These are phyloP conservation scores for Gryllus longicercus DNA, from an alignment of 2,888 invertebrate genomes.

Conservation along the genomic window DNA sequence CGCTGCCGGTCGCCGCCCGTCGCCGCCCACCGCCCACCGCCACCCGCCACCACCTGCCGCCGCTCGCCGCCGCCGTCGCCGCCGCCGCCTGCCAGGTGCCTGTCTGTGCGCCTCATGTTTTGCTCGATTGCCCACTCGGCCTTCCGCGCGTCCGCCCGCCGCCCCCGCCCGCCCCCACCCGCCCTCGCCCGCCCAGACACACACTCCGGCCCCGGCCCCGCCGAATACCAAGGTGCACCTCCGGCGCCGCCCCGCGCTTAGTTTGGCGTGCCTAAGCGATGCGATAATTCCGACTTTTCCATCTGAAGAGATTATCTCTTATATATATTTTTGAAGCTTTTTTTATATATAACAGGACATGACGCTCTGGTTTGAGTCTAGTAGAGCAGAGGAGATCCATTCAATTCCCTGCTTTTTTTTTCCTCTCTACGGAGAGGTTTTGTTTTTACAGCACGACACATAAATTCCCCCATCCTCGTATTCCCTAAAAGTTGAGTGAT, in stretches of 20 bases:
- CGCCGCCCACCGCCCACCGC: too few species aligned
- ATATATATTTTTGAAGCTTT: conserved; percentile 8
- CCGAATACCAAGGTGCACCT: background rate
- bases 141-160: too few species aligned
- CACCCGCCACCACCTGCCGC: too few species aligned
- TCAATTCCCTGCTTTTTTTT: background rate
- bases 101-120: too few species aligned
- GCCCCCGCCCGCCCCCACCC: too few species aligned
- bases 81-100: too few species aligned
- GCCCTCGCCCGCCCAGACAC: too few species aligned
- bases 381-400: conserved; percentile 17
- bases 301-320: conserved; percentile 17
- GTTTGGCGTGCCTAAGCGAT: conserved; percentile 1
- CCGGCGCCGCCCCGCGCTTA: background rate
- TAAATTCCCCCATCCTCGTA: conserved; percentile 17
- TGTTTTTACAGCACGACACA: conserved; percentile 17
- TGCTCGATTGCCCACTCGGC: too few species aligned
- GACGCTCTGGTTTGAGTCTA: conserved; percentile 1
- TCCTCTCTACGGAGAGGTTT: background rate
- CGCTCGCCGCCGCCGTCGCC: too few species aligned
- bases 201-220: too few species aligned
- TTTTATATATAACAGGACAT: background rate
- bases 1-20: too few species aligned
- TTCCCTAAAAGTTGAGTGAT: conserved; percentile 17
- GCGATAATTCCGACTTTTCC: conserved; percentile 17